These are phyloP conservation scores for Aphis craccivora DNA, from an alignment of 1,140 invertebrate species.

Conservation along the genomic window DNA sequence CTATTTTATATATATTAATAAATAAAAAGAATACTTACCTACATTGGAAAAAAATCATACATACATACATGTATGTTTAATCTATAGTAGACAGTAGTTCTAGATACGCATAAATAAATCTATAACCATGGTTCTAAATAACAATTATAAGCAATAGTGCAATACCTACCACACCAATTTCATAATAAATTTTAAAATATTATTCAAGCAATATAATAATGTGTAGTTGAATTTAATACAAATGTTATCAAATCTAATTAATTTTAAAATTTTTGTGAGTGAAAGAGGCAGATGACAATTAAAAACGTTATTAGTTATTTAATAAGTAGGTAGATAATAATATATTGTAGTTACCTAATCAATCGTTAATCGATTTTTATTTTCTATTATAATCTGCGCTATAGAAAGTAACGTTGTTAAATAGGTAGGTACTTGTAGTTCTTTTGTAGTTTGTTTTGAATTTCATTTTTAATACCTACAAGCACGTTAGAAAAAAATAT, in stretches of 20 bases:
- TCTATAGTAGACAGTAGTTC: too few relatives aligned
- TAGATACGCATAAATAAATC: background rate
- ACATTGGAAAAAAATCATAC: too few relatives aligned
- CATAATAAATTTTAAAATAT: too few relatives aligned
- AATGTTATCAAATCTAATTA: background rate
- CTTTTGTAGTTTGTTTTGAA: background rate
- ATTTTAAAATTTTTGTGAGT: background rate
- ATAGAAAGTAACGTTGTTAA: background rate
- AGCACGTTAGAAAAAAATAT: background rate
- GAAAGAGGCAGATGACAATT: background rate
- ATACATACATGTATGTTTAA: too few relatives aligned
- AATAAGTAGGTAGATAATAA: background rate
- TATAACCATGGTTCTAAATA: background rate
- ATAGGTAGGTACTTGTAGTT: background rate
- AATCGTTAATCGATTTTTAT: background rate
- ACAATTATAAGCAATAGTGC: background rate
- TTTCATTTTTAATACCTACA: background rate
- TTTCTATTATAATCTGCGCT: background rate
- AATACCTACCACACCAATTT: background rate
- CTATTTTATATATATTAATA: too few relatives aligned
- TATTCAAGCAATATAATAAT: too few relatives aligned
- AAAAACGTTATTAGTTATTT: background rate
- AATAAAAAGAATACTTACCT: too few relatives aligned
- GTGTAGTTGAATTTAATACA: too few relatives aligned
- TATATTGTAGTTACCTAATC: background rate